Percentiles rank a stretch among this genome's conserved stretches.
Evolutionary conservation across 2,797 vertebrate species (phyloP).

Genomic region (Geotrypetes seraphini): DNA sequence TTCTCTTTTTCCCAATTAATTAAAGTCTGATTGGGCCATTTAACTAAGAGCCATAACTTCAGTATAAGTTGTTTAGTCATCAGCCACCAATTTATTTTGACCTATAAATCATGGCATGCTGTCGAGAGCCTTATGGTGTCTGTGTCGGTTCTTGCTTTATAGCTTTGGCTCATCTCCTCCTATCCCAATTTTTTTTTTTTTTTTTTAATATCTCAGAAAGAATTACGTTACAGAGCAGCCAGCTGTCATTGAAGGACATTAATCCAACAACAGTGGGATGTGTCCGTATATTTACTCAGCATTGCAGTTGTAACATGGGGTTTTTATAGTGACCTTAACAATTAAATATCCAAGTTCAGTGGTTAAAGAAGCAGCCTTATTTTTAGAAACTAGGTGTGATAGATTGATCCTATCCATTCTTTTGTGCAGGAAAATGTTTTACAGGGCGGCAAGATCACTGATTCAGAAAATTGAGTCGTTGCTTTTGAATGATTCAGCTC

Average conservation of each 20-base stretch:
- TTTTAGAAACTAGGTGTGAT: too few relatives aligned
- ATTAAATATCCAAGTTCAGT: constrained; percentile 9
- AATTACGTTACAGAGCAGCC: constrained; percentile 4
- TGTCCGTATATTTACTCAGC: background rate
- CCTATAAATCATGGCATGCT: constrained; percentile 18
- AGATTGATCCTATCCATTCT: too few relatives aligned
- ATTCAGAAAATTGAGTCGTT: too few relatives aligned
- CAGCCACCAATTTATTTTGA: constrained; percentile 15
- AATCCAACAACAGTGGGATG: background rate
- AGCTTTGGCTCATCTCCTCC: constrained; percentile 1
- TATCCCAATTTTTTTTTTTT: constrained; percentile 3
- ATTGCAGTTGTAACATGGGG: background rate
- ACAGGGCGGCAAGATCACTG: too few relatives aligned
- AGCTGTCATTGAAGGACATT: background rate
- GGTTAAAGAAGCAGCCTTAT: constrained; percentile 5
- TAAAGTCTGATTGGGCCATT: constrained; percentile 21
- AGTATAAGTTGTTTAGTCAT: constrained; percentile 12
- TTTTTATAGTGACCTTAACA: background rate
- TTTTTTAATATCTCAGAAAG: background rate
- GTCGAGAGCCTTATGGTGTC: constrained; percentile 11
- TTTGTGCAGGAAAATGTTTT: too few relatives aligned
- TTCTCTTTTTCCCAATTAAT: constrained; percentile 7
- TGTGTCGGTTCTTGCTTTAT: constrained; percentile 9
- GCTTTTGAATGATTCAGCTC: too few relatives aligned
- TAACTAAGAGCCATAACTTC: constrained; percentile 17